A percentile compares a stretch with the other conserved stretches of the same genome.
Evolutionary conservation across 1,140 invertebrate genomes (phyloP).

Genomic region (Monomorium pharaonis): DNA sequence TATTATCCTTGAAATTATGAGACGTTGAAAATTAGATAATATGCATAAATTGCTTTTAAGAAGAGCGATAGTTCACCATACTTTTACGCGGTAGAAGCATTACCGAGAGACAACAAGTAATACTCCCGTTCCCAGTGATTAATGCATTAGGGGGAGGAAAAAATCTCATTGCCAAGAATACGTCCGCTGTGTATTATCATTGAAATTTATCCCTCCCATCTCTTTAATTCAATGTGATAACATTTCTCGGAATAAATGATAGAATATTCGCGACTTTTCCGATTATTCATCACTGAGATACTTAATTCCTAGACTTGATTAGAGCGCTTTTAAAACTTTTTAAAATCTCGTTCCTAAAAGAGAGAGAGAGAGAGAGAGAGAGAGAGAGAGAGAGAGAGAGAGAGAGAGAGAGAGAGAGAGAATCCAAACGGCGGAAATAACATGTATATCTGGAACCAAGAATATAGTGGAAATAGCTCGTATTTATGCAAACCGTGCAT

Average conservation of each 20-base stretch:
- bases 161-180: constrained; percentile 31
- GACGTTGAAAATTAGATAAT: constrained; percentile 7
- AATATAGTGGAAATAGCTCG: constrained; percentile 3
- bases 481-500: not conserved
- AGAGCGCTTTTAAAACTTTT: not conserved
- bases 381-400: not conserved
- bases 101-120: constrained; percentile 19
- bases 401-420: not conserved
- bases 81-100: not conserved
- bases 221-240: not conserved
- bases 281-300: not conserved
- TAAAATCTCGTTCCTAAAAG: not conserved
- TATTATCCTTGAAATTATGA: not conserved
- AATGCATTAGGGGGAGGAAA: not conserved
- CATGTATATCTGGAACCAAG: not conserved
- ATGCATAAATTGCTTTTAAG: not conserved
- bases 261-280: not conserved
- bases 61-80: not conserved
- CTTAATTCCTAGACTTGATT: not conserved
- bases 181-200: not conserved
- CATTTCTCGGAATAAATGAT: not conserved
- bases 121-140: constrained; percentile 14
- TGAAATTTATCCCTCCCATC: not conserved
- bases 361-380: not conserved
- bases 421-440: not conserved